Percentiles rank a stretch among this genome's conserved stretches.
Conservation (phyloP, 2,113 vertebrate species). For the Cygnus buccinator region DNA sequence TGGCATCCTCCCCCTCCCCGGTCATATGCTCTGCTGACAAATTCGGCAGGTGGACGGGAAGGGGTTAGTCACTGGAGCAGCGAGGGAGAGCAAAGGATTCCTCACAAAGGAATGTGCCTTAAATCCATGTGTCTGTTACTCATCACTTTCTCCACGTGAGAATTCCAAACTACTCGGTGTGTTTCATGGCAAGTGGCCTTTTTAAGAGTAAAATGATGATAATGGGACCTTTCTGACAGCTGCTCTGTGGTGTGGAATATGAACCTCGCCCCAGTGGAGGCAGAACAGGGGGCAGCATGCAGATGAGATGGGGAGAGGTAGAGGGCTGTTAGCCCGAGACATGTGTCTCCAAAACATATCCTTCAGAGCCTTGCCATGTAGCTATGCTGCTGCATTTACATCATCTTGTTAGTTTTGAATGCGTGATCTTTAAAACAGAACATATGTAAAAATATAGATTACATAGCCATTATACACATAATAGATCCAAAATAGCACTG, state of each 20-base stretch:
- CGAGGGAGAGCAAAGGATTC: neutral
- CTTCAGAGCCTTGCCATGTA: neutral
- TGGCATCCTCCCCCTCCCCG: neutral
- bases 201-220: neutral
- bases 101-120: neutral
- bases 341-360: neutral
- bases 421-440: neutral
- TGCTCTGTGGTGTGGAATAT: neutral
- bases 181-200: neutral
- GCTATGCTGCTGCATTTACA: neutral
- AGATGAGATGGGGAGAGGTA: neutral
- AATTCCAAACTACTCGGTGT: neutral
- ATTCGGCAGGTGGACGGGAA: neutral
- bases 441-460: neutral
- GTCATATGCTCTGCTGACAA: neutral
- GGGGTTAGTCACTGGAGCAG: slow-evolving; percentile 10
- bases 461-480: neutral
- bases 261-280: neutral
- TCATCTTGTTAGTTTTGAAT: neutral
- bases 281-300: neutral
- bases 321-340: neutral
- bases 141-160: neutral
- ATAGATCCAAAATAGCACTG: neutral
- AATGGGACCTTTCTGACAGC: neutral
- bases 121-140: neutral